Evolutionary conservation across 2,888 invertebrate species (phyloP).

Genomic region (Dryocosmus kuriphilus): DNA sequence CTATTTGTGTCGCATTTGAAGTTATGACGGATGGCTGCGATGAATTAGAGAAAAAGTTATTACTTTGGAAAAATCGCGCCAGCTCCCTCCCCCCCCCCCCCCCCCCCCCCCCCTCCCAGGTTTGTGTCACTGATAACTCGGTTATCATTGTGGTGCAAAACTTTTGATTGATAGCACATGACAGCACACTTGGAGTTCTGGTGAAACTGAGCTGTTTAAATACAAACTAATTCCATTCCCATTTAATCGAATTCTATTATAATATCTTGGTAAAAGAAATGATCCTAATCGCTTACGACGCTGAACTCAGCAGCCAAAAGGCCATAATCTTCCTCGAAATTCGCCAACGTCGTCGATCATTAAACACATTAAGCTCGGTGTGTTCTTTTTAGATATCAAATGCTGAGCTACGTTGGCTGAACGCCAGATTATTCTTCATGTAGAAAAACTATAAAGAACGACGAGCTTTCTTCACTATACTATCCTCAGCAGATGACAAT

Average conservation of each 20-base stretch:
- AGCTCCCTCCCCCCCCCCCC: too few relatives aligned
- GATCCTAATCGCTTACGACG: slow-evolving; percentile 60
- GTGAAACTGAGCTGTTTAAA: too few relatives aligned
- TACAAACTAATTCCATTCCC: too few relatives aligned
- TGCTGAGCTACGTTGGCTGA: slow-evolving; percentile 53
- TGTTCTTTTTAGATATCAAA: slow-evolving; percentile 44
- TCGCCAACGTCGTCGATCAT: slow-evolving; percentile 71
- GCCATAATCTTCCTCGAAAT: slow-evolving; percentile 70
- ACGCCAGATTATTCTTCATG: slow-evolving; percentile 47
- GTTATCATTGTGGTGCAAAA: too few relatives aligned
- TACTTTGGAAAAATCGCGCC: too few relatives aligned
- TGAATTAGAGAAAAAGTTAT: too few relatives aligned
- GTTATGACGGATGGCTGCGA: too few relatives aligned
- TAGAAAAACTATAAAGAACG: not conserved
- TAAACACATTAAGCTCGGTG: slow-evolving; percentile 66
- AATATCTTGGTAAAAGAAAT: not conserved
- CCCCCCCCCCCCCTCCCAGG: too few relatives aligned
- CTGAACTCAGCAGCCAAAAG: slow-evolving; percentile 60
- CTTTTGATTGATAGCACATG: too few relatives aligned
- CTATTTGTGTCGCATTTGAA: too few relatives aligned
- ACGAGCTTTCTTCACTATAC: not conserved
- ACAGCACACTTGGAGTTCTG: too few relatives aligned
- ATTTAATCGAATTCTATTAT: not conserved
- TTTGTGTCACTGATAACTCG: too few relatives aligned
- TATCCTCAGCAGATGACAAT: not conserved